These are phyloP conservation scores for Lepidurus couesii DNA, from an alignment of 1,140 invertebrate genomes.

Conservation along the genomic window DNA sequence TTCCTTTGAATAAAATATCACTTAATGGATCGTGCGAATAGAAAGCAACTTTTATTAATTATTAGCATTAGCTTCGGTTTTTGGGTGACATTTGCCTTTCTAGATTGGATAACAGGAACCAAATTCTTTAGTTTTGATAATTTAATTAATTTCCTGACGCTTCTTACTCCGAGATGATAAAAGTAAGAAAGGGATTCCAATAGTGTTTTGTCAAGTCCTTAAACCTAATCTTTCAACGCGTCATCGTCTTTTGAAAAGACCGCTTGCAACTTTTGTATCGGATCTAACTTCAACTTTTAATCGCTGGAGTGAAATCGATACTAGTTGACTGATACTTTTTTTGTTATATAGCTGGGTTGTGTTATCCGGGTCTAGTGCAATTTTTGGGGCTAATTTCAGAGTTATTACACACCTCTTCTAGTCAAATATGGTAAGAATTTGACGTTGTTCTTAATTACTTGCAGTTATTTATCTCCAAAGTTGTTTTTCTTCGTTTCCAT, in stretches of 20 bases:
- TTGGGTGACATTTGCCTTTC: neutral
- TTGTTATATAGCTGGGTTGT: neutral
- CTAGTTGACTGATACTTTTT: neutral
- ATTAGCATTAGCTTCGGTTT: neutral
- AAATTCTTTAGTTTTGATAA: neutral
- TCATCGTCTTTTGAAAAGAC: neutral
- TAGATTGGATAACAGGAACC: neutral
- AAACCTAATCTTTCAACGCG: neutral
- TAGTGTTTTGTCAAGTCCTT: neutral
- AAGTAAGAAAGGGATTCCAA: neutral
- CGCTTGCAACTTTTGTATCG: neutral
- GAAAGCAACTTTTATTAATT: neutral
- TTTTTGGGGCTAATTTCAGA: neutral
- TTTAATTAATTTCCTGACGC: neutral
- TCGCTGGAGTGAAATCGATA: neutral
- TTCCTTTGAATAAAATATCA: neutral
- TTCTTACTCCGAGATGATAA: neutral
- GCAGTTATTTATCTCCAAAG: neutral
- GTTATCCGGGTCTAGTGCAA: neutral
- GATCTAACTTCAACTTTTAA: no score
- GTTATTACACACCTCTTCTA: neutral
- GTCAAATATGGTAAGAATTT: conserved; percentile 20
- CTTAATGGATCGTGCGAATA: neutral
- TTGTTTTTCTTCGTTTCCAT: neutral
- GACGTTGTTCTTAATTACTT: neutral